A percentile compares a stretch with the other conserved stretches of the same genome.
Evolutionary conservation across 2,113 vertebrate species (phyloP).

Genomic region (Procavia capensis): DNA sequence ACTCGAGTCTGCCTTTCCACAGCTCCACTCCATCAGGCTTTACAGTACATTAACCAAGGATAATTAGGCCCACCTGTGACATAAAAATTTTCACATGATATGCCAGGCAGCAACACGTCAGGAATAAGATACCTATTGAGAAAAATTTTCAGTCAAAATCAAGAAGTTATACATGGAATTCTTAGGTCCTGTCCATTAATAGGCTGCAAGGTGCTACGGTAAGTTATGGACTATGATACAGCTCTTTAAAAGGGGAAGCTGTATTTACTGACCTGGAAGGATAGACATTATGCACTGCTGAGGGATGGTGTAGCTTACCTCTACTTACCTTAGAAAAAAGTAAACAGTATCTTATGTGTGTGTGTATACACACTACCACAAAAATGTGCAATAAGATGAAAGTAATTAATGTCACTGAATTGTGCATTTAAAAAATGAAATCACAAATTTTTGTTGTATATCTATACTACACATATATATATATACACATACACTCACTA

Average conservation of each 20-base stretch:
- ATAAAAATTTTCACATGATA: slow-evolving; percentile 47
- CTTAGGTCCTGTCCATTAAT: not conserved
- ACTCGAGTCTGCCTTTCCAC: not conserved
- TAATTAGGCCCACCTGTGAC: slow-evolving; percentile 74
- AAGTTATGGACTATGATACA: not conserved
- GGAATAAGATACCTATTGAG: slow-evolving; percentile 26
- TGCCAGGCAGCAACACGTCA: not conserved
- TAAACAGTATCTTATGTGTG: not conserved
- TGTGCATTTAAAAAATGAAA: not conserved
- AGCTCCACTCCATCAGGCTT: slow-evolving; percentile 41
- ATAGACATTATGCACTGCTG: fast-evolving
- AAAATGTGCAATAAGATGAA: not conserved
- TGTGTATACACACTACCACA: too few species aligned
- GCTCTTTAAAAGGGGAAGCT: not conserved
- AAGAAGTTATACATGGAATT: not conserved
- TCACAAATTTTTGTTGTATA: not conserved
- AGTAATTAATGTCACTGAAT: not conserved
- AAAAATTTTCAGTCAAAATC: slow-evolving; percentile 49
- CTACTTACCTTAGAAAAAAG: not conserved
- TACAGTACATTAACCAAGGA: slow-evolving; percentile 72
- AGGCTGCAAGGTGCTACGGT: fast-evolving
- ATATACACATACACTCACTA: too few species aligned
- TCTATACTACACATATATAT: too few species aligned
- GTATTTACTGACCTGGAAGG: not conserved
- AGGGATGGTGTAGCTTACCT: not conserved